These are phyloP conservation scores for Aspidiotus rigidus DNA, from an alignment of 2,888 invertebrate species.

Conservation along the genomic window DNA sequence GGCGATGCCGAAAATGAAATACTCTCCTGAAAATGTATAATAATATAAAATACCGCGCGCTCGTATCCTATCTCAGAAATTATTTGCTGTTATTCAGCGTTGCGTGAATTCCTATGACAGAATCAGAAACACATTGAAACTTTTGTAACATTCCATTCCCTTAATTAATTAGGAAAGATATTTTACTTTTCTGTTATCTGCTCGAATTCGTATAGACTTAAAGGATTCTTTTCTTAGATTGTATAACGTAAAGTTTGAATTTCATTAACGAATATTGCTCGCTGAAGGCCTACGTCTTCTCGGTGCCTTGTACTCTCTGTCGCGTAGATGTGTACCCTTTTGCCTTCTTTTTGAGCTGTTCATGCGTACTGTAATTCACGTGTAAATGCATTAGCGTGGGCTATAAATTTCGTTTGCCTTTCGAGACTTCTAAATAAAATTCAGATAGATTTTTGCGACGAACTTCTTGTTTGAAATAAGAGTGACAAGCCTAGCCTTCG, in stretches of 20 bases:
- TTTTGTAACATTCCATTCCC: slow-evolving; percentile 32
- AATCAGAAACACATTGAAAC: slow-evolving; percentile 32
- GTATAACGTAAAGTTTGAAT: background rate
- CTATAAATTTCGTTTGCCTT: too few species aligned
- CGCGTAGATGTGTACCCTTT: too few species aligned
- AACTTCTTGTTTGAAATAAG: too few species aligned
- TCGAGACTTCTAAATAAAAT: too few species aligned
- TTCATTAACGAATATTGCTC: slow-evolving; percentile 4
- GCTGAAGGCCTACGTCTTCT: background rate
- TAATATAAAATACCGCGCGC: background rate
- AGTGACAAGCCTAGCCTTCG: too few species aligned
- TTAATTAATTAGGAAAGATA: slow-evolving; percentile 32
- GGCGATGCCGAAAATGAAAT: slow-evolving; percentile 2
- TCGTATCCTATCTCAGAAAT: slow-evolving; percentile 29
- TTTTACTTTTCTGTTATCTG: slow-evolving; percentile 33
- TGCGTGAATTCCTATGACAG: slow-evolving; percentile 33
- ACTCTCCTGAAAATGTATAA: background rate
- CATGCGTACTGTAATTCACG: too few species aligned
- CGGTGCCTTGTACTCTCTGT: background rate
- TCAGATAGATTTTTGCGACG: too few species aligned
- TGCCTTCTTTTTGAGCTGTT: too few species aligned
- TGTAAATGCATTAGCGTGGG: too few species aligned
- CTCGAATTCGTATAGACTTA: slow-evolving; percentile 9
- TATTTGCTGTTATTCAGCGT: slow-evolving; percentile 31
- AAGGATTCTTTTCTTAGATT: slow-evolving; percentile 3